A percentile compares a stretch with the other conserved stretches of the same genome.
Conservation (phyloP, 2,113 vertebrate genomes). For the Chlorodrepanis virens region DNA sequence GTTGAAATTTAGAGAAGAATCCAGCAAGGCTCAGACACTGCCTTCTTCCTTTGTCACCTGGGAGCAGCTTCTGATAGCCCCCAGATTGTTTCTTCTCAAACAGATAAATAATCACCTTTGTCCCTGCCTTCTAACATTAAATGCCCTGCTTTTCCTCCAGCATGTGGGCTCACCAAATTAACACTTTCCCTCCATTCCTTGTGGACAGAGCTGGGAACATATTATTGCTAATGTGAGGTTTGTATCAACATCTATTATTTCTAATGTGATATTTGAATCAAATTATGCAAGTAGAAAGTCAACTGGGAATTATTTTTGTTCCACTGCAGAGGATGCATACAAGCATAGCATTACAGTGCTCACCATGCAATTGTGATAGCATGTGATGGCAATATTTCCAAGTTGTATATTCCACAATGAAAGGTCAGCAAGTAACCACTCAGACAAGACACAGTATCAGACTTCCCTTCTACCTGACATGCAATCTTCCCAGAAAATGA, state of each 20-base stretch:
- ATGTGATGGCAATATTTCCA: background rate
- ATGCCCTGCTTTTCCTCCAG: background rate
- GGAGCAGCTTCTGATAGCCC: background rate
- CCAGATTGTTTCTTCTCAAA: background rate
- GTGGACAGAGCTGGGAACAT: background rate
- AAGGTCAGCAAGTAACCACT: background rate
- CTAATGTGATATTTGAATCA: background rate
- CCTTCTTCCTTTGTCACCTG: background rate
- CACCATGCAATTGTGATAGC: background rate
- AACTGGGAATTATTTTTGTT: background rate
- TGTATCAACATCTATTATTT: background rate
- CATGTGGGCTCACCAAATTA: background rate
- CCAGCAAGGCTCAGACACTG: background rate
- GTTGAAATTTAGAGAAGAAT: background rate
- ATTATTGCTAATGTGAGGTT: background rate
- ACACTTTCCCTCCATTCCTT: background rate
- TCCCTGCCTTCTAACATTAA: background rate
- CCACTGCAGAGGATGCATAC: background rate
- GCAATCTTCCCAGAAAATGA: constrained; percentile 4
- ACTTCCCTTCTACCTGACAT: background rate
- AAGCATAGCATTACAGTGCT: background rate
- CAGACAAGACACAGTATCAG: background rate
- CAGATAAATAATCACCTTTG: background rate
- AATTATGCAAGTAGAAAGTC: background rate
- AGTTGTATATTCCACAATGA: background rate